These are phyloP conservation scores for Patella depressa DNA, from an alignment of 2,888 invertebrate species.

Conservation along the genomic window DNA sequence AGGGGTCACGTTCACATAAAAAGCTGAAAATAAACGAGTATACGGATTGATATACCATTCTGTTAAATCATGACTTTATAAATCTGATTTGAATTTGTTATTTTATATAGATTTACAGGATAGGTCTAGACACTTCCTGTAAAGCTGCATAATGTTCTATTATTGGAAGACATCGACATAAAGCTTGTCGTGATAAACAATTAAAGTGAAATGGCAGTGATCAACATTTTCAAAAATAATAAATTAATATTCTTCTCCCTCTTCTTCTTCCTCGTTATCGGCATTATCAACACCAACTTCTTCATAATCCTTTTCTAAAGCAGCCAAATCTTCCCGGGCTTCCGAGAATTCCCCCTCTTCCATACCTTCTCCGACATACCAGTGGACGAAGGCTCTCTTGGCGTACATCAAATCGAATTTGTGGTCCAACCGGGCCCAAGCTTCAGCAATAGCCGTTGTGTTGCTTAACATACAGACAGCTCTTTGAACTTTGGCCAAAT, in stretches of 20 bases:
- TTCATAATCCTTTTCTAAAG: slow-evolving; percentile 3
- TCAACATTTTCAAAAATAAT: too few species aligned
- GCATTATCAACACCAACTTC: slow-evolving; percentile 9
- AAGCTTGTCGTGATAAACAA: too few species aligned
- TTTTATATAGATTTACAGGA: too few species aligned
- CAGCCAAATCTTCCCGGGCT: slow-evolving; percentile 5
- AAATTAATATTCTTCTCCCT: background rate
- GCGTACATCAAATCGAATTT: slow-evolving; percentile 5
- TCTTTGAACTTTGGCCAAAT: slow-evolving; percentile 4
- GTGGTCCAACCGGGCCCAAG: background rate
- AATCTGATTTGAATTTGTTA: too few species aligned
- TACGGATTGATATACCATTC: too few species aligned
- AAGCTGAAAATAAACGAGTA: too few species aligned
- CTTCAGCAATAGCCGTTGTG: slow-evolving; percentile 4
- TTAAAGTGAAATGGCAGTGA: too few species aligned
- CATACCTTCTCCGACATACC: slow-evolving; percentile 2
- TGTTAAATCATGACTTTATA: too few species aligned
- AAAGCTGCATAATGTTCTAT: too few species aligned
- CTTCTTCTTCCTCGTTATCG: background rate
- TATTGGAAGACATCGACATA: too few species aligned
- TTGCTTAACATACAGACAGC: slow-evolving; percentile 2
- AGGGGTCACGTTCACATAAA: too few species aligned
- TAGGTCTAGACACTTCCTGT: too few species aligned
- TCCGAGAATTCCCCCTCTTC: slow-evolving; percentile 6
- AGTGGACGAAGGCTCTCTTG: slow-evolving; percentile 1